Evolutionary conservation across 1,140 invertebrate species (phyloP).

Genomic region (Lutraria rhynchaena): DNA sequence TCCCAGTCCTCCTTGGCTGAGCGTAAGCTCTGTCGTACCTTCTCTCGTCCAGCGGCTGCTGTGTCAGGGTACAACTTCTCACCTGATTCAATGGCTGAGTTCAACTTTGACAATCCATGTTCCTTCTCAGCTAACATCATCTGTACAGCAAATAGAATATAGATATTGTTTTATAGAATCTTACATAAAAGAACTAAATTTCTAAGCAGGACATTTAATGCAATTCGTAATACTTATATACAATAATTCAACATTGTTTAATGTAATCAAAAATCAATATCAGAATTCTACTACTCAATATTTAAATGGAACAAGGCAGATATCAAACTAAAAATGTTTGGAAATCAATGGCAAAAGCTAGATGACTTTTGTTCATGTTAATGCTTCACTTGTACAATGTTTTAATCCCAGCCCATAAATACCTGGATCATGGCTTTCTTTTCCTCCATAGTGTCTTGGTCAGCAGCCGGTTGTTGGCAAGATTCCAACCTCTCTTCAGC

Average conservation of each 20-base stretch:
- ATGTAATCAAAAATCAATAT: no score
- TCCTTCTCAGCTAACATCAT: constrained; percentile 91
- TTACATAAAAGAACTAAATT: not conserved
- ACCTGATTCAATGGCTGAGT: constrained; percentile 88
- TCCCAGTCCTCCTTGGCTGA: constrained; percentile 90
- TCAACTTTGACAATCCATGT: constrained; percentile 90
- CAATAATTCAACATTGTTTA: no score
- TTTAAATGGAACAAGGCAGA: no score
- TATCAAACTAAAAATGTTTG: no score
- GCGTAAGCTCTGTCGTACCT: constrained; percentile 91
- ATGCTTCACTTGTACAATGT: no score
- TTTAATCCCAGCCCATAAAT: no score
- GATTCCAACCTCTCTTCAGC: constrained; percentile 89
- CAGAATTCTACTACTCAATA: no score
- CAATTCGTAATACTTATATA: not conserved
- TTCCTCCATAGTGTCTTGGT: constrained; percentile 78
- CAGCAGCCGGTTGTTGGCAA: constrained; percentile 72
- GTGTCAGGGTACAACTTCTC: constrained; percentile 96
- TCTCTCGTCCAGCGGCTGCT: constrained; percentile 93
- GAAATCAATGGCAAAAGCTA: no score
- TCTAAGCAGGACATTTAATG: not conserved
- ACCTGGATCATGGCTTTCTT: constrained; percentile 77
- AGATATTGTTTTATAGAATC: not conserved
- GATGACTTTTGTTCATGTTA: no score
- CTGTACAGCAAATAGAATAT: constrained; percentile 83